Conservation (phyloP, 92 coral and sea anemone genomes). For the Parazoanthus darwini region DNA sequence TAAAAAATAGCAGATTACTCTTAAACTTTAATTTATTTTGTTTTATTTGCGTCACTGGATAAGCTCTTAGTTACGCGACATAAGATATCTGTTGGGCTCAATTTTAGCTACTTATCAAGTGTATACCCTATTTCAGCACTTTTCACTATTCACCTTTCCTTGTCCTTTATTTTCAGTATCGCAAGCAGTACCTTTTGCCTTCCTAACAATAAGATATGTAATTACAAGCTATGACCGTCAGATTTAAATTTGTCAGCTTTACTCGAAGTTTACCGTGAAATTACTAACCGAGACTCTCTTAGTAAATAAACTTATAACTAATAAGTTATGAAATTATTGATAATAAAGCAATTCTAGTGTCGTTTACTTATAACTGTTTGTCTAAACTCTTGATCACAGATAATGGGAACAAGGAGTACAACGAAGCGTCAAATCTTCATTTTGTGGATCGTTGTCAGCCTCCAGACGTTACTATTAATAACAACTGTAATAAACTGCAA, state of each 20-base stretch:
- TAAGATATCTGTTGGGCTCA: no score
- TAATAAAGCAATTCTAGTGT: not conserved
- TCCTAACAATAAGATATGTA: not conserved
- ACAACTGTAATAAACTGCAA: not conserved
- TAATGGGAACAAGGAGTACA: conserved; percentile 4
- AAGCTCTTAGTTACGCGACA: not conserved
- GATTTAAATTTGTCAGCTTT: not conserved
- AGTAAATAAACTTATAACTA: no score
- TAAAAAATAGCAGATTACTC: no score
- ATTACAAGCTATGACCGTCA: not conserved
- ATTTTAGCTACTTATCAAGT: no score
- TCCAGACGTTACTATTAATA: not conserved
- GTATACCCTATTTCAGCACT: not conserved
- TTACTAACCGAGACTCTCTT: not conserved
- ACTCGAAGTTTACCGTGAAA: not conserved
- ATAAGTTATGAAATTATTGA: not conserved
- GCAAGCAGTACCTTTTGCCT: no score
- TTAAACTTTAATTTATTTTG: no score
- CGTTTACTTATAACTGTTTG: no score
- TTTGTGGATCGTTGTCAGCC: not conserved
- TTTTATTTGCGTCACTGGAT: no score
- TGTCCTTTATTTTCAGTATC: not conserved
- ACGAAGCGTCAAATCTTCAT: not conserved
- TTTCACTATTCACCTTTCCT: not conserved
- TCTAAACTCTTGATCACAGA: not conserved